phyloP scores from a whole-genome alignment of 92 coral and sea anemone species.

The Siderastrea radians region DNA sequence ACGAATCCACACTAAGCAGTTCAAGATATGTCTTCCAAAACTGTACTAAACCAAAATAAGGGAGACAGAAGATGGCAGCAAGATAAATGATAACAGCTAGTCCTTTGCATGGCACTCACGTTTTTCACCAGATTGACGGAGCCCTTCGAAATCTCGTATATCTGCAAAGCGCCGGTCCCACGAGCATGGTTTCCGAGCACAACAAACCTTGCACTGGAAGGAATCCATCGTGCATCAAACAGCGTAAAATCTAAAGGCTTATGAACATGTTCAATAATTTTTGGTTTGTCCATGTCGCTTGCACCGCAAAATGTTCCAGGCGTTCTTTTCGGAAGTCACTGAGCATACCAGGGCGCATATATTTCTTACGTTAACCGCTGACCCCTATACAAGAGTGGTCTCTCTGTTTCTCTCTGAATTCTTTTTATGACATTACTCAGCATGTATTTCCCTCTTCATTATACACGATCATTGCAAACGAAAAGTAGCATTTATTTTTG shows the following conservation, averaged over 20 bases:
- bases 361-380: constrained; percentile 7
- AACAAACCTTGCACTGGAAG: constrained; percentile 96
- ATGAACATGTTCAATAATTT: constrained; percentile 89
- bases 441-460: too few relatives aligned
- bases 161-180: constrained; percentile 99
- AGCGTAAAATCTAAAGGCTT: constrained; percentile 90
- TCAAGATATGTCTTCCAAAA: too few relatives aligned
- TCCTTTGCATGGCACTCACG: constrained; percentile 66
- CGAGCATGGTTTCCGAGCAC: constrained; percentile 96
- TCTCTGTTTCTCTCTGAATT: too few relatives aligned
- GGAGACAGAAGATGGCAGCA: neutral
- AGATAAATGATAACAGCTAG: neutral
- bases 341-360: constrained; percentile 15
- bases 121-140: constrained; percentile 86
- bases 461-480: too few relatives aligned
- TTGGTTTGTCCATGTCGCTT: constrained; percentile 82
- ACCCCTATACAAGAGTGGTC: neutral
- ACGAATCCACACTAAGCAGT: too few relatives aligned
- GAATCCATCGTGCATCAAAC: constrained; percentile 95
- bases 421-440: too few relatives aligned
- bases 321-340: constrained; percentile 5
- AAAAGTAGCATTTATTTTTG: too few relatives aligned
- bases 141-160: constrained; percentile 96
- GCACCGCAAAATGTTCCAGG: constrained; percentile 57
- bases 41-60: too few relatives aligned